A percentile compares a stretch with the other conserved stretches of the same genome.
Evolutionary conservation across 2,113 vertebrate genomes (phyloP).

Genomic region (Pelmatolapia mariae): DNA sequence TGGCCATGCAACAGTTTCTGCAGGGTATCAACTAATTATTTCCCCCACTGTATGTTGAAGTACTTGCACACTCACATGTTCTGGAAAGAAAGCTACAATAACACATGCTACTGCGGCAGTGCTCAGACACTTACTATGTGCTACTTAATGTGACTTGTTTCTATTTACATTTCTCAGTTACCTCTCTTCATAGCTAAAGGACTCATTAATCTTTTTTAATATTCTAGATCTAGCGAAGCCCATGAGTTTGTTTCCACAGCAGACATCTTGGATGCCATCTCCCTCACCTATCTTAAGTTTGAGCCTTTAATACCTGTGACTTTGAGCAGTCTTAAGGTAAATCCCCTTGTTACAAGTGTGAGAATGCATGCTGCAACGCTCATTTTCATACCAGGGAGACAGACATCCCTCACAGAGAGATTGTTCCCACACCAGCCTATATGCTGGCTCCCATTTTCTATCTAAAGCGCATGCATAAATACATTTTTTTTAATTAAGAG

Average conservation of each 20-base stretch:
- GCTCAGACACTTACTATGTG: neutral
- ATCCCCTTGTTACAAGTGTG: neutral
- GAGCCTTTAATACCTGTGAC: neutral
- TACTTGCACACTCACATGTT: neutral
- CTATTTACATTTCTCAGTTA: neutral
- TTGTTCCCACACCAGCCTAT: neutral
- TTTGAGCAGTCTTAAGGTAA: slow-evolving; percentile 5
- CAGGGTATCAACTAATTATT: neutral
- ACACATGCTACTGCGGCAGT: fast-evolving
- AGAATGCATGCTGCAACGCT: neutral
- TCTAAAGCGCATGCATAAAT: neutral
- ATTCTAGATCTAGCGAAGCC: neutral
- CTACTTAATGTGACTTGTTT: neutral
- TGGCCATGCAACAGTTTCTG: fast-evolving
- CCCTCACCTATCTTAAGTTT: neutral
- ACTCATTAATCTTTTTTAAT: neutral
- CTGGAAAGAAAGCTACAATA: neutral
- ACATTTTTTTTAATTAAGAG: neutral
- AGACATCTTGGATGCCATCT: neutral
- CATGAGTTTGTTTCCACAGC: neutral
- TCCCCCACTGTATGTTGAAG: neutral
- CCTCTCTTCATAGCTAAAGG: neutral
- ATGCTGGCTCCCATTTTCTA: neutral
- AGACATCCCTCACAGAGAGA: neutral
- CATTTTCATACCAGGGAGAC: neutral